Conservation (phyloP, 2,113 vertebrate species). For the Ophiodon elongatus region DNA sequence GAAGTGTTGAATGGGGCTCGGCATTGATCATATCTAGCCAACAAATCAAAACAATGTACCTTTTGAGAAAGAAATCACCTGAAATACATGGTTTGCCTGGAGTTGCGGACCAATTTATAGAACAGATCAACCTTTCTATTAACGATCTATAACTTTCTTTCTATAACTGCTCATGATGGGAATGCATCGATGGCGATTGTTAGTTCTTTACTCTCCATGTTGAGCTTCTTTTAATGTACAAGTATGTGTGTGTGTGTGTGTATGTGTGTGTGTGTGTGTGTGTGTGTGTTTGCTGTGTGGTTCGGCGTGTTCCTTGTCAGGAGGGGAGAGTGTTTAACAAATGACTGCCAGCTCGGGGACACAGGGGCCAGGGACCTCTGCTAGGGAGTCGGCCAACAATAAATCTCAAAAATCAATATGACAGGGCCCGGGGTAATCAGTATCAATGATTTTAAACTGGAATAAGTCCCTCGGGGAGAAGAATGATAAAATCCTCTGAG, state of each 20-base stretch:
- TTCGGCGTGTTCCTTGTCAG: constrained; percentile 64
- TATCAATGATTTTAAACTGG: constrained; percentile 84
- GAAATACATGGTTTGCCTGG: no score
- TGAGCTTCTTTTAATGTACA: constrained; percentile 11
- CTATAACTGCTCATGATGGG: neutral
- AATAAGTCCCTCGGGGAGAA: constrained; percentile 73
- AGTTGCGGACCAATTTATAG: neutral
- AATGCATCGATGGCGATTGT: neutral
- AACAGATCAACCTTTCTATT: neutral
- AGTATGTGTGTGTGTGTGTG: constrained; percentile 17
- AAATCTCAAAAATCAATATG: constrained; percentile 86
- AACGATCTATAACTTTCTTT: no score
- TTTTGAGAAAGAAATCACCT: neutral
- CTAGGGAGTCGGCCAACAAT: constrained; percentile 70
- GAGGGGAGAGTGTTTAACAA: constrained; percentile 78
- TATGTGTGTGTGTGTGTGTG: constrained; percentile 34
- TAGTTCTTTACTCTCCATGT: neutral
- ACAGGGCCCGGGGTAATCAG: constrained; percentile 82
- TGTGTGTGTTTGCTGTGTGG: constrained; percentile 19
- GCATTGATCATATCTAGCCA: neutral
- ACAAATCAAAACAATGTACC: neutral
- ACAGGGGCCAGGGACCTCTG: constrained; percentile 70
- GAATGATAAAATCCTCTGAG: constrained; percentile 74
- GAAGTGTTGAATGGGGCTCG: neutral
- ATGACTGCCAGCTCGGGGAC: constrained; percentile 76